These are phyloP conservation scores for Cheilosia vulpina DNA, from an alignment of 2,888 invertebrate species.

Conservation along the genomic window DNA sequence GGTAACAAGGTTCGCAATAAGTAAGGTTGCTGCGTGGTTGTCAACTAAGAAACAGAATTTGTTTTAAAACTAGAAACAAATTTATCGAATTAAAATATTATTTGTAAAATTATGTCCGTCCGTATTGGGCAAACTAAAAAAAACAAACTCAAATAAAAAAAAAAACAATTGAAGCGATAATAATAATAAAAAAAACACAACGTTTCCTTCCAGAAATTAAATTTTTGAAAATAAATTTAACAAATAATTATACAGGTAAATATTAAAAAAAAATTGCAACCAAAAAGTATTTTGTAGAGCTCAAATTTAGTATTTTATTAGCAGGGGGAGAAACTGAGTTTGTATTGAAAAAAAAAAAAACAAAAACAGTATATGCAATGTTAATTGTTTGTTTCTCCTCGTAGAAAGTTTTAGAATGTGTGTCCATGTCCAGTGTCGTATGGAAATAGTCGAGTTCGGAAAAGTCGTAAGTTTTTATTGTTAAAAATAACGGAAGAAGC, in stretches of 20 bases:
- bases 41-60: slow-evolving; percentile 39
- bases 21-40: slow-evolving; percentile 41
- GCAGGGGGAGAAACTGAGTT: slow-evolving; percentile 61
- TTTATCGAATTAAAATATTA: slow-evolving; percentile 22
- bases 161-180: slow-evolving; percentile 53
- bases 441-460: slow-evolving; percentile 57
- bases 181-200: slow-evolving; percentile 51
- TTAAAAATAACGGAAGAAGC: neutral
- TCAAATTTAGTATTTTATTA: slow-evolving; percentile 67
- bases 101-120: slow-evolving; percentile 60
- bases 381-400: slow-evolving; percentile 68
- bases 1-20: slow-evolving; percentile 36
- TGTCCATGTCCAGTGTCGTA: slow-evolving; percentile 43
- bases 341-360: slow-evolving; percentile 22
- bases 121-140: slow-evolving; percentile 50
- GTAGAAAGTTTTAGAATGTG: slow-evolving; percentile 44
- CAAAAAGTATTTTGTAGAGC: slow-evolving; percentile 71
- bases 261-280: slow-evolving; percentile 41
- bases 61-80: slow-evolving; percentile 18
- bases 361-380: slow-evolving; percentile 14
- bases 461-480: slow-evolving; percentile 16
- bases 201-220: slow-evolving; percentile 72
- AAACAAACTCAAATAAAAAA: slow-evolving; percentile 39
- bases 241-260: slow-evolving; percentile 58
- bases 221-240: slow-evolving; percentile 39